Conservation (phyloP, 2,888 invertebrate genomes). For the Acleris emargana region DNA sequence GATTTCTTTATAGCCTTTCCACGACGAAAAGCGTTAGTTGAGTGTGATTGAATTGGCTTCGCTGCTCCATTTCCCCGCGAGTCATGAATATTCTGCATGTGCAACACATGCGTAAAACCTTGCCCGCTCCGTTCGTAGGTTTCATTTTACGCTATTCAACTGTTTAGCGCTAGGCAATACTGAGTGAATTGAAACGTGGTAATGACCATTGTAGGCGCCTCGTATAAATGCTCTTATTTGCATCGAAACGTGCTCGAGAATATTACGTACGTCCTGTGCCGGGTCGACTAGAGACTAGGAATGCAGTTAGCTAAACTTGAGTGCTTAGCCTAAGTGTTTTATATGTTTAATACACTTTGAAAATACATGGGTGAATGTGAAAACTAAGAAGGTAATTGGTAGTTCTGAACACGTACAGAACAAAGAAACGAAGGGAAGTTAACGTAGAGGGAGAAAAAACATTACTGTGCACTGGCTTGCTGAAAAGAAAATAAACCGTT, state of each 20-base stretch:
- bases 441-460: too few relatives aligned
- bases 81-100: slow-evolving; percentile 70
- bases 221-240: slow-evolving; percentile 74
- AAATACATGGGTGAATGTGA: not conserved
- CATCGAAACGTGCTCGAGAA: slow-evolving; percentile 69
- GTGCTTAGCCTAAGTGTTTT: not conserved
- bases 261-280: slow-evolving; percentile 57
- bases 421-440: too few relatives aligned
- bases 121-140: slow-evolving; percentile 49
- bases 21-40: slow-evolving; percentile 42
- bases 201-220: slow-evolving; percentile 73
- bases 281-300: slow-evolving; percentile 50
- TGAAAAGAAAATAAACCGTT: too few relatives aligned
- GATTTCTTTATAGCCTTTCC: slow-evolving; percentile 49
- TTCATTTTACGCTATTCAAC: slow-evolving; percentile 72
- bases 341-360: slow-evolving; percentile 18
- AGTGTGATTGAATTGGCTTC: slow-evolving; percentile 46
- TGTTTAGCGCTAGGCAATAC: slow-evolving; percentile 66
- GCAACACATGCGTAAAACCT: slow-evolving; percentile 56
- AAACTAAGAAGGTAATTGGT: not conserved
- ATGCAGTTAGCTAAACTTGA: slow-evolving; percentile 51
- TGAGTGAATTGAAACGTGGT: slow-evolving; percentile 71
- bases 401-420: slow-evolving; percentile 36
- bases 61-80: slow-evolving; percentile 58
- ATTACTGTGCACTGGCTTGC: too few relatives aligned